Percentiles rank a stretch among this genome's conserved stretches.
Evolutionary conservation across 2,113 vertebrate species (phyloP).

Genomic region (Nannospalax galili): DNA sequence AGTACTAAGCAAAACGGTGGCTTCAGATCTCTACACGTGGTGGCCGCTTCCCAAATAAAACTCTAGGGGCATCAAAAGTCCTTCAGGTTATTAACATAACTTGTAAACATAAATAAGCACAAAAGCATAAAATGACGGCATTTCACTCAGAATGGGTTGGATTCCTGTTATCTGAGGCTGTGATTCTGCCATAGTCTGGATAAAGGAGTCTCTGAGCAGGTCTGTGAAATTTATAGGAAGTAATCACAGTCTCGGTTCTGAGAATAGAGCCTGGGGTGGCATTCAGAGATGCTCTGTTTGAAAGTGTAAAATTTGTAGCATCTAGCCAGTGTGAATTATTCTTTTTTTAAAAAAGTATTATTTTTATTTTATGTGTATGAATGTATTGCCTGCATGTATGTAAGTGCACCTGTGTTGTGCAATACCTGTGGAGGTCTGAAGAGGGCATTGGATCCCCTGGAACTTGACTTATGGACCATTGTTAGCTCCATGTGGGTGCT

Average conservation of each 20-base stretch:
- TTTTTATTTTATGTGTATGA: too few species aligned
- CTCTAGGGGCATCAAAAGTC: background rate
- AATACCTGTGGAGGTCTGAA: too few species aligned
- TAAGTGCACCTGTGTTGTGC: too few species aligned
- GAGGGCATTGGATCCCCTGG: too few species aligned
- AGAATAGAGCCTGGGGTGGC: rapidly evolving
- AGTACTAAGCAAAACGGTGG: background rate
- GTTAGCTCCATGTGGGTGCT: too few species aligned
- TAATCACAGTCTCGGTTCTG: too few species aligned
- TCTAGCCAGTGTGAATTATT: background rate
- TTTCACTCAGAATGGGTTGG: background rate
- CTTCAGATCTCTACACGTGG: background rate
- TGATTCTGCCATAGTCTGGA: background rate
- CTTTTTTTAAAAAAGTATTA: too few species aligned
- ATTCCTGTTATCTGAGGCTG: background rate
- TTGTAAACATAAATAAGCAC: background rate
- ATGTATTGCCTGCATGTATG: too few species aligned
- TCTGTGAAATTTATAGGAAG: rapidly evolving
- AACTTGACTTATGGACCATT: too few species aligned
- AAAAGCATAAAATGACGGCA: background rate
- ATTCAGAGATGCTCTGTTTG: background rate
- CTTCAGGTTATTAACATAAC: background rate
- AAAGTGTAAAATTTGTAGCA: background rate
- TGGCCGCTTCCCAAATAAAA: background rate
- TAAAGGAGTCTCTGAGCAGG: rapidly evolving